Conservation (phyloP, 2,888 invertebrate species). For the Oscheius sp. region DNA sequence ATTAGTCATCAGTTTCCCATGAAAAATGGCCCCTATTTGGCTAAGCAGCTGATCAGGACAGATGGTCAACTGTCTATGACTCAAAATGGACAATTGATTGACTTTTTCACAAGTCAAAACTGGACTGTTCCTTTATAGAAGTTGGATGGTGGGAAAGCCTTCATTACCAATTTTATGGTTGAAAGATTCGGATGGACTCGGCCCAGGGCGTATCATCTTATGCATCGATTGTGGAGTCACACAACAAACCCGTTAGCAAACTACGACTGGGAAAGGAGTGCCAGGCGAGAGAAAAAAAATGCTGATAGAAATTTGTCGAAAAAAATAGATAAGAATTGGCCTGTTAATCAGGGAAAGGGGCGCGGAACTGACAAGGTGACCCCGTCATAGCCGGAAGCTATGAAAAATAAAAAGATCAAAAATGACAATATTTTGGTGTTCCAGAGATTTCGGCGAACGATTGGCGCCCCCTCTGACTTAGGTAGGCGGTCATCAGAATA, state of each 20-base stretch:
- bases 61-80: background rate
- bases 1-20: background rate
- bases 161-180: conserved; percentile 12
- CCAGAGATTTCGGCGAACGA: background rate
- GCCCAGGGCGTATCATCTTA: background rate
- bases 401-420: too few species aligned
- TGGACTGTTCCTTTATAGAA: too few species aligned
- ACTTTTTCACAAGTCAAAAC: too few species aligned
- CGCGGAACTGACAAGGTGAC: background rate
- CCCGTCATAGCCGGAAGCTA: too few species aligned
- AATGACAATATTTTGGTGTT: too few species aligned
- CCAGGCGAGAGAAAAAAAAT: background rate
- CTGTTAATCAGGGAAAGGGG: background rate
- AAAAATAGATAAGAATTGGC: too few species aligned
- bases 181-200: background rate
- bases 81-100: background rate
- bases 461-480: background rate
- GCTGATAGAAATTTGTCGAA: background rate
- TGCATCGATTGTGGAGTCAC: conserved; percentile 27
- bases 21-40: conserved; percentile 12
- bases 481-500: conserved; percentile 30
- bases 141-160: background rate
- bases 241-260: conserved; percentile 19
- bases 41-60: background rate
- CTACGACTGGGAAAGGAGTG: conserved; percentile 6